phyloP scores from a whole-genome alignment of 2,888 invertebrate genomes.

The Prostheceraeus crozeri region DNA sequence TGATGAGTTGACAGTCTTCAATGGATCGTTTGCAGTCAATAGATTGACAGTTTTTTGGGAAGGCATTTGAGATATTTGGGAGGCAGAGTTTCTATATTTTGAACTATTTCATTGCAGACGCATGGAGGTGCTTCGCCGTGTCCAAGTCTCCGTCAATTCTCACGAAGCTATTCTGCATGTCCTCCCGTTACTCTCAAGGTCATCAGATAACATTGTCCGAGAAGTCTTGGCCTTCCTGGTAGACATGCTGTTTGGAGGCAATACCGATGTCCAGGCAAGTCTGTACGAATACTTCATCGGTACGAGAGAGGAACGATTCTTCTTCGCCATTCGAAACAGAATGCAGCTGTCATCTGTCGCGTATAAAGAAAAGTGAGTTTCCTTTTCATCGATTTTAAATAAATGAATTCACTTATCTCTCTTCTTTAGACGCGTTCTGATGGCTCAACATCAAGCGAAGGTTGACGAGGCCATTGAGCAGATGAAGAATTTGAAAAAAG shows the following conservation, averaged over 20 bases:
- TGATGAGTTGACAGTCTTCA: no score
- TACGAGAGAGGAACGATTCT: constrained; percentile 55
- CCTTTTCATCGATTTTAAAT: no score
- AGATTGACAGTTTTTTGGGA: no score
- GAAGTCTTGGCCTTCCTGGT: constrained; percentile 52
- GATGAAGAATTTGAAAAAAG: constrained; percentile 48
- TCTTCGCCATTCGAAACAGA: constrained; percentile 51
- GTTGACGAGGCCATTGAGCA: constrained; percentile 50
- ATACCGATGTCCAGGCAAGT: constrained; percentile 50
- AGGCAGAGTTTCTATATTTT: no score
- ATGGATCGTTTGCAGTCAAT: no score
- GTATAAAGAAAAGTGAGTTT: constrained; percentile 51
- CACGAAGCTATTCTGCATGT: constrained; percentile 47
- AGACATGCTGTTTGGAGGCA: constrained; percentile 50
- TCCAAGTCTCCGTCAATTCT: constrained; percentile 48
- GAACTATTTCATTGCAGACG: no score
- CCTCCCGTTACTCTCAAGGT: constrained; percentile 48
- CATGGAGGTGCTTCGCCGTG: no score
- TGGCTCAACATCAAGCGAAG: constrained; percentile 52
- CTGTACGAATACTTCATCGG: constrained; percentile 48
- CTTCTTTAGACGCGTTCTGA: constrained; percentile 48
- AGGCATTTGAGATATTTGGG: no score
- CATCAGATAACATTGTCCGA: constrained; percentile 47
- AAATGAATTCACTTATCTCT: no score
- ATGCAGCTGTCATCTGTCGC: constrained; percentile 52